Conservation (phyloP, 2,888 invertebrate species). For the Nymphalis urticae region DNA sequence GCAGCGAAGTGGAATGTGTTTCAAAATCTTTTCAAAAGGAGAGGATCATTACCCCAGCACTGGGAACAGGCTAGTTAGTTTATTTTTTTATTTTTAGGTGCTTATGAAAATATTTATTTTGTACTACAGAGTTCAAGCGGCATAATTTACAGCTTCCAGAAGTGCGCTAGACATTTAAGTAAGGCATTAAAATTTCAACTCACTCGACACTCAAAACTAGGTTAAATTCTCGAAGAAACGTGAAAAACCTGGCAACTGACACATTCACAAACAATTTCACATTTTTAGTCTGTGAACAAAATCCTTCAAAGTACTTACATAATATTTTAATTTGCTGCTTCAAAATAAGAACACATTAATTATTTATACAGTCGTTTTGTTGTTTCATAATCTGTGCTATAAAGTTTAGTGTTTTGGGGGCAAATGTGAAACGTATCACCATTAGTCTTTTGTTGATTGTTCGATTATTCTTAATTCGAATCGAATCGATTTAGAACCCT, state of each 20-base stretch:
- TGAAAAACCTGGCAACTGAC: constrained; percentile 2
- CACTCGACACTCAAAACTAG: constrained; percentile 1
- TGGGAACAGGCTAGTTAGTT: not conserved
- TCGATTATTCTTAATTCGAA: not conserved
- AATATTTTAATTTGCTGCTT: not conserved
- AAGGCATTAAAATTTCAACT: constrained; percentile 11
- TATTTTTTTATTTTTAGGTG: too few species aligned
- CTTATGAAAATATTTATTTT: too few species aligned
- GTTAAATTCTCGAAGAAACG: constrained; percentile 1
- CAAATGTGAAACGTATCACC: not conserved
- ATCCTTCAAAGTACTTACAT: not conserved
- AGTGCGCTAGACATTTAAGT: constrained; percentile 6
- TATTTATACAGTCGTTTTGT: too few species aligned
- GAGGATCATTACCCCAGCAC: too few species aligned
- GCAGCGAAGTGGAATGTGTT: too few species aligned
- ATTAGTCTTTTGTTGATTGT: not conserved
- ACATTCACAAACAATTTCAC: not conserved
- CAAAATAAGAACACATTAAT: not conserved
- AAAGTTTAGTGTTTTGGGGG: not conserved
- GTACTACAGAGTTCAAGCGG: not conserved
- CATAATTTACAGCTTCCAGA: constrained; percentile 4
- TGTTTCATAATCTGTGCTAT: not conserved
- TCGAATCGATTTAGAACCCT: not conserved
- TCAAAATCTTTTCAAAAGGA: too few species aligned
- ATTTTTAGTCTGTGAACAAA: not conserved